Evolutionary conservation across 2,888 invertebrate species (phyloP), one percentile per base, ranked within the genome.

Genomic region (Leptinotarsa rubiginosa): DNA sequence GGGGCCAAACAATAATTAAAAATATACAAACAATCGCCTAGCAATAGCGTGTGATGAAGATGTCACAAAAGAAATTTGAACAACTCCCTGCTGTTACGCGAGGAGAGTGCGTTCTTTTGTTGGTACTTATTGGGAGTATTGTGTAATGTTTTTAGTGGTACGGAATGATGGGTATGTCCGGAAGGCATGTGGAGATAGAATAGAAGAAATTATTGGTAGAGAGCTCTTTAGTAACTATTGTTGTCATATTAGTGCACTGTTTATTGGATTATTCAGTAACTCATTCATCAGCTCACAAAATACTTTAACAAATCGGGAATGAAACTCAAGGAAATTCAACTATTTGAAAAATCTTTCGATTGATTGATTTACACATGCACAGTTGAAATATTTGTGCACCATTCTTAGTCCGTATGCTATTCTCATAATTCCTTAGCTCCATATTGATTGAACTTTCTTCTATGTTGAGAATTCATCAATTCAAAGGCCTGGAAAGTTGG

Each of bases 21-120:
- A 25, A 62, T 62, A 41, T 25, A 62, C 41, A 62, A 62, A 62
- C 62, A 62, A 31, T 62, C 62, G 16, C 13, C 7, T 62, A n/a
- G 62, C 31, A 25, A 31, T 31, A 10, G 41, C 25, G 15, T 62
- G 62, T 41, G 62, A 62, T 62, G 25, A 62, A 62, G 62, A 62
- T 62, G 62, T 62, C 62, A 62, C 62, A 31, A 62, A 62, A 62
- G 62, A 41, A 62, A 62, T 62, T 62, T 62, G 62, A 62, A 31
- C 15, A 62, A 16, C 56, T 56, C n/a, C 62, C 41, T n/a, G 62
- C 41, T 62, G 62, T 62, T 62, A 62, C 31, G 41, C 41, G 5
- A 31, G 31, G 62, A 62, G 41, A 62, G 62, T 31, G 62, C 1
- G 22, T 22, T 20, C 56, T 22, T 22, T 56, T 56, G 56, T 56